These are phyloP conservation scores for Dufourea novaeangliae DNA, from an alignment of 1,140 invertebrate genomes.

Conservation along the genomic window DNA sequence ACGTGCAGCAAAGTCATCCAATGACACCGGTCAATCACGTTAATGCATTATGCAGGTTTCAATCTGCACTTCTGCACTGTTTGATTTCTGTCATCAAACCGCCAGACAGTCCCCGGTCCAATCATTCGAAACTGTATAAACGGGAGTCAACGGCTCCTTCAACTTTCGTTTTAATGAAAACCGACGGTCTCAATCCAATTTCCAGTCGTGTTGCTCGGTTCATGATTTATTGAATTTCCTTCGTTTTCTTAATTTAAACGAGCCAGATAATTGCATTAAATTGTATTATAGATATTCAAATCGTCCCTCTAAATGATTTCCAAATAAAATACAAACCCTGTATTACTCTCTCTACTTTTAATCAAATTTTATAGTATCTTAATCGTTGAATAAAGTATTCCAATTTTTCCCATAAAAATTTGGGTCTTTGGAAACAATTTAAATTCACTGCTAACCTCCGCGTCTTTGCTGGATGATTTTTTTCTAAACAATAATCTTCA, in stretches of 20 bases:
- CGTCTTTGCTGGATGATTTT: no score
- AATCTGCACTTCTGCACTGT: neutral
- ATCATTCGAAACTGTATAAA: slow-evolving; percentile 4
- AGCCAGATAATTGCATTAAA: neutral
- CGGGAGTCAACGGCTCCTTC: slow-evolving; percentile 6
- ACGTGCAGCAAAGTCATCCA: neutral
- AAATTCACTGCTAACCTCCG: no score
- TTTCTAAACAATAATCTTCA: no score
- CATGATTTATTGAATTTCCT: neutral
- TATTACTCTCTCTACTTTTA: no score
- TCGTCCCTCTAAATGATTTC: neutral
- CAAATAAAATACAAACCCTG: no score
- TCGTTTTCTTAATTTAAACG: neutral
- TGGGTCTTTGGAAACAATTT: no score
- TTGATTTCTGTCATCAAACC: slow-evolving; percentile 32
- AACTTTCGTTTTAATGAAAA: slow-evolving; percentile 38
- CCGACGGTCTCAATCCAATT: slow-evolving; percentile 6
- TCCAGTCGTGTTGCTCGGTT: neutral
- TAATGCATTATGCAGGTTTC: slow-evolving; percentile 28
- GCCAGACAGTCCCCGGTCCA: neutral
- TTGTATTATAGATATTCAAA: neutral
- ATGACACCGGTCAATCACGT: neutral
- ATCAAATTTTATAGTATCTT: no score
- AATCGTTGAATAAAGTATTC: no score
- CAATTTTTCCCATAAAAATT: no score